Percentiles rank a stretch among this genome's conserved stretches.
These are phyloP conservation scores for Hymenopus coronatus DNA, from an alignment of 2,888 invertebrate species.

Conservation along the genomic window DNA sequence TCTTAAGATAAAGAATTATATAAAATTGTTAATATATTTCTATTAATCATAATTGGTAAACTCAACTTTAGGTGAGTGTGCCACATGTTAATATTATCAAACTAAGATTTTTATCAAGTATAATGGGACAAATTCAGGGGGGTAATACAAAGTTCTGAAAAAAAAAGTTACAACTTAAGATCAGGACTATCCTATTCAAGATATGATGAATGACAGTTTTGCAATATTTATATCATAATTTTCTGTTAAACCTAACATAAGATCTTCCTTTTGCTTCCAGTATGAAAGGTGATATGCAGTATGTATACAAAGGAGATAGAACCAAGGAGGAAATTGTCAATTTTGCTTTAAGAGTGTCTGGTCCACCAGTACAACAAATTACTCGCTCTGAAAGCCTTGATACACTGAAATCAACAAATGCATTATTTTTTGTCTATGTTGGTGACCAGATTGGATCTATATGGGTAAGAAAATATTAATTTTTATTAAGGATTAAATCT, in stretches of 20 bases:
- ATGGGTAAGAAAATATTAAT: conserved; percentile 58
- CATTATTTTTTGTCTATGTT: conserved; percentile 84
- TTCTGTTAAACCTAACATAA: too few species aligned
- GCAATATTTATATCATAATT: background rate
- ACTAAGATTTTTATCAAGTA: too few species aligned
- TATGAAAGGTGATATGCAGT: conserved; percentile 72
- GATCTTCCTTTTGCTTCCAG: conserved; percentile 50
- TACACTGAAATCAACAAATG: conserved; percentile 69
- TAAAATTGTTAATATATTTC: too few species aligned
- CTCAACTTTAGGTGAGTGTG: too few species aligned
- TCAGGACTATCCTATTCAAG: background rate
- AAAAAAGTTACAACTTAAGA: background rate
- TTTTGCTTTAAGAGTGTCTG: conserved; percentile 84
- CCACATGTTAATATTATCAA: too few species aligned
- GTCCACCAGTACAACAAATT: conserved; percentile 81
- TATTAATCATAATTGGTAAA: too few species aligned
- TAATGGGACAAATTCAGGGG: too few species aligned
- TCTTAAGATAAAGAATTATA: too few species aligned
- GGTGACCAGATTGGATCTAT: conserved; percentile 72
- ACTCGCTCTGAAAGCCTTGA: conserved; percentile 75
- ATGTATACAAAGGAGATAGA: conserved; percentile 81
- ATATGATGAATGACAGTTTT: background rate
- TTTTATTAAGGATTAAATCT: too few species aligned
- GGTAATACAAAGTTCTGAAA: too few species aligned
- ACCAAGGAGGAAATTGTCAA: conserved; percentile 85